Evolutionary conservation across 2,888 invertebrate genomes (phyloP), one percentile per base, ranked within the genome.

Genomic region (Hirtodrosophila confusa): DNA sequence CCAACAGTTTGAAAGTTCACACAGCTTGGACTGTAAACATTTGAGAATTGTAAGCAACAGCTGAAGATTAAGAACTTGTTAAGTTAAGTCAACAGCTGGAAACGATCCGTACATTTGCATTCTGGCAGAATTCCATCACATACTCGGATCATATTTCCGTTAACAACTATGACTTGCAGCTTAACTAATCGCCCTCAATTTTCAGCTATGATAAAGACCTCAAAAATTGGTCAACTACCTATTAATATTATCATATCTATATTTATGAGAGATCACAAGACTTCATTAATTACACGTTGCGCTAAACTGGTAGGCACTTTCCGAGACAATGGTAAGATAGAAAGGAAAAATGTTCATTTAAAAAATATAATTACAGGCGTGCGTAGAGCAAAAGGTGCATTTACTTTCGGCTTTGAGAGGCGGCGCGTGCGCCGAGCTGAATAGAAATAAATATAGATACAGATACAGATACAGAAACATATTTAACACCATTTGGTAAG

Each of bases 251-350:
- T 69, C 57, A 65, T 61, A 61, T 24, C 39, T 69, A 9, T 55
- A 49, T 63, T 51, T 47, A 54, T 44, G 35, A 58, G 50, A 44
- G 69, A 78, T 69, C 65, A 27, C 24, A 50, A 69, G 62, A 73
- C 39, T 75, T 71, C 80, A 80, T 86, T 80, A 80, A 80, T 80
- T 71, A 83, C 61, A 69, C 11, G 57, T 48, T 61, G 58, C 47
- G 58, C 58, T 55, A 31, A 31, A 7, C 31, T 31, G 31, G 9
- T 8, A 9, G 31, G 8, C 31, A 31, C 9, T 31, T 31, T 8
- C 31, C n/a, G 27, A 58, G 39, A 55, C 39, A 58, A 48, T 41
- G 51, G 17, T 37, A 50, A 54, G 43, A 43, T 23, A 10, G 36
- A 69, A 62, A 63, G 47, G 55, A 60, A 62, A 17, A 43, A 43